Evolutionary conservation across 2,113 vertebrate species (phyloP).

Genomic region (Nannospalax galili): DNA sequence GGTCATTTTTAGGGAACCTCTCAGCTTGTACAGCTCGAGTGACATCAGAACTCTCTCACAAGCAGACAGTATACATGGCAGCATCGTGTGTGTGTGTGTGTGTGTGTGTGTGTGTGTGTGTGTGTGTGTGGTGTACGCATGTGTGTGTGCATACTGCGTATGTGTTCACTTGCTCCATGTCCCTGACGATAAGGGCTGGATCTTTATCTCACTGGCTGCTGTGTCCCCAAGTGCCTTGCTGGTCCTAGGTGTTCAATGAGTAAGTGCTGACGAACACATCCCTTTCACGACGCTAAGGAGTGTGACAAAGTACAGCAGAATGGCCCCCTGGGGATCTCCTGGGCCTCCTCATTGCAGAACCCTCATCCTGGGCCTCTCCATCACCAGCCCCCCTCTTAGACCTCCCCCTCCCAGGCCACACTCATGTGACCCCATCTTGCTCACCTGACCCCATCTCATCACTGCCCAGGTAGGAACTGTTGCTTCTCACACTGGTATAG

Average conservation of each 20-base stretch:
- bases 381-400: background rate
- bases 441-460: slow-evolving; percentile 99
- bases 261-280: background rate
- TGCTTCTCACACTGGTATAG: slow-evolving; percentile 97
- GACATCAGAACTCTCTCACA: accelerated
- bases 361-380: background rate
- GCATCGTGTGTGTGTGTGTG: background rate
- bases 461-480: slow-evolving; percentile 97
- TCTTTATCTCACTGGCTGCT: background rate
- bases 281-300: accelerated
- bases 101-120: background rate
- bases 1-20: background rate
- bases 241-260: accelerated
- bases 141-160: background rate
- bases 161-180: background rate
- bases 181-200: accelerated
- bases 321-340: too few species aligned
- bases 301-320: too few species aligned
- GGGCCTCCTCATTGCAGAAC: background rate
- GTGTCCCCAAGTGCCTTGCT: background rate
- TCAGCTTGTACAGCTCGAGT: background rate
- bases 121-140: background rate
- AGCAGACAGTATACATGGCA: background rate
- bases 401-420: background rate
- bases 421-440: background rate